Base-by-base conservation (phyloP, 1,140 invertebrate genomes). In the Ceratina australensis region DNA sequence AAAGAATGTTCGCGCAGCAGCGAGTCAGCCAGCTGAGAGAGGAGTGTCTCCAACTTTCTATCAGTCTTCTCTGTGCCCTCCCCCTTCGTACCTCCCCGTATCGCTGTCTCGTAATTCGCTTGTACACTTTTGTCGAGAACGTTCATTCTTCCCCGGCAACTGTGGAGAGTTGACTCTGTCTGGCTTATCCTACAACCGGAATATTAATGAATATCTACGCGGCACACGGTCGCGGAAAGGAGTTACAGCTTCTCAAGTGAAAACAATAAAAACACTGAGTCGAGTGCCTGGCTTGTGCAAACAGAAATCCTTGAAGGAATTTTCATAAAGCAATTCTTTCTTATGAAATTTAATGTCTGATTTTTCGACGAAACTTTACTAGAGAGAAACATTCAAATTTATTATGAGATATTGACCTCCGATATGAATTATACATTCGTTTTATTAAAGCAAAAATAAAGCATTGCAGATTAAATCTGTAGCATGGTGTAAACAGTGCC, bases 101-200 rank as follows among this genome's bases (percentile, higher is more conserved):
- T 54, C 65, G 10, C 65, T 52, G 65, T 71, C 60, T 59, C 52
- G 24, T 78, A 64, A 72, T 73, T 73, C 76, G 69, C 76, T 78
- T 78, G 60, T 63, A 78, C 71, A 73, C 76, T 65, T 65, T 65
- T 52, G 76, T 50, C 56, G 24, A 76, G 74, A 52, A 47, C 66
- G 66, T 57, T 69, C 66, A 76, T 76, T 76, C 74, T 76, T 76
- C 74, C 15, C 54, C 42, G 42, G 50, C 73, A 52, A 76, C 74
- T 66, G 74, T 76, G 52, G 74, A 76, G 74, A 76, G 74, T 71
- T 52, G 56, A 76, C 74, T 75, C 73, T 71, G 74, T 76, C 74
- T 76, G 74, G 65, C 65, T 69, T 76, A 76, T 76, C 66, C 74
- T 61, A 68, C 74, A 61, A 49, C 52, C 33, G 66, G 74, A 71